Base-by-base conservation (phyloP, 2,113 vertebrate species). In the Mastomys natalensis region DNA sequence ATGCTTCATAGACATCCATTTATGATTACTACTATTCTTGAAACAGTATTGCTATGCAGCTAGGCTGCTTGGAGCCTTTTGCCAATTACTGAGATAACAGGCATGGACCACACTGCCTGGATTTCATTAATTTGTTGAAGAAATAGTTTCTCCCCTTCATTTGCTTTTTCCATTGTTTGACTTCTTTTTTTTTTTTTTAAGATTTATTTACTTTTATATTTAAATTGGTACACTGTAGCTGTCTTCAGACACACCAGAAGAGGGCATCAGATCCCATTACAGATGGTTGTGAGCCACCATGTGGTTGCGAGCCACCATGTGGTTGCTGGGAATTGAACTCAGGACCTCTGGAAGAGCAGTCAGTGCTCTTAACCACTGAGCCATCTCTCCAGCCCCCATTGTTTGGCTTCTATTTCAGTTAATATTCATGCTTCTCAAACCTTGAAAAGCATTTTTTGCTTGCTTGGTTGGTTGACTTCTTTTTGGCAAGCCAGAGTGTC, bases 11-110 rank as follows among this genome's bases (percentile, higher is more conserved):
- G 66, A 80, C 34, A 66, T 21, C 31, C 51, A 17, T 82, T 89
- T 78, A 96, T 92, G 84, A 90, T 89, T 89, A 70, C 43, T 87
- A 16, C 45, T 70, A 9, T 95, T 87, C 60, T 94, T 94, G 60
- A 94, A 93, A 87, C 34, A 87, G 21, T n/a, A 43, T 87, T 66
- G 21, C 15, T 45, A 26, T 51, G 31, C 12, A 26, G 45, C 21
- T 51, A 70, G 85, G 26, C 40, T 34, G 40, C 40, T 26, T 84
- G n/a, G 37, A 84, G n/a, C n/a, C 37, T 40, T 26, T 70, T 88
- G 34, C 40, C n/a, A 55, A 37, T 34, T 77, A 13, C 40, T 90
- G 58, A 60, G 55, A 37, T 89, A 45, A 64, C 31, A 90, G 58
- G 88, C 29, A 34, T 77, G 73, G 5, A n/a, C n/a, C n/a, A n/a